Conservation (phyloP, 2,797 vertebrate genomes). For the Xiphophorus birchmanni region DNA sequence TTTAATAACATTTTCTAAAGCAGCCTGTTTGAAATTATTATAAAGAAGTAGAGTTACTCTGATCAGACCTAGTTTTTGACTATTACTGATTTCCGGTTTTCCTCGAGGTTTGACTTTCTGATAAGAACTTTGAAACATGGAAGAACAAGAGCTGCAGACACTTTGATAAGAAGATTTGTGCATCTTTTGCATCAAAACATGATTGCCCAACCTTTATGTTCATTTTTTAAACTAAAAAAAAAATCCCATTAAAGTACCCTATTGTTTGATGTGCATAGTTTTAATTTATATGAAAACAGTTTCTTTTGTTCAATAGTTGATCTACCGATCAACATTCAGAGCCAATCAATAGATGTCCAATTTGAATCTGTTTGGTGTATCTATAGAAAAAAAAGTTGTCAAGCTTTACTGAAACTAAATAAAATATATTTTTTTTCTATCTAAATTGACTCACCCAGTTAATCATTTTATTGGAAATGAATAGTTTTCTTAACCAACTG, state of each 20-base stretch:
- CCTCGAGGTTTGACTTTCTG: neutral
- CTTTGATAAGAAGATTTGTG: neutral
- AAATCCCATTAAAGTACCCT: neutral
- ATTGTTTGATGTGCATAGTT: neutral
- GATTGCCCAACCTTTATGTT: neutral
- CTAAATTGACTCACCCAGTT: slow-evolving; percentile 15
- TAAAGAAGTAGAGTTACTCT: neutral
- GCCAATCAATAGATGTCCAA: neutral
- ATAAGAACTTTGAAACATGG: neutral
- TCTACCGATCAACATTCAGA: neutral
- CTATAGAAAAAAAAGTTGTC: neutral
- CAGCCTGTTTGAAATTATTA: neutral
- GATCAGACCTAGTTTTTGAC: neutral
- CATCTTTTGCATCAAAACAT: neutral
- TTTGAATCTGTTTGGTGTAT: neutral
- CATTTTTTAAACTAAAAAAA: neutral
- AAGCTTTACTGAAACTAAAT: neutral
- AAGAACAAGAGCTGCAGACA: neutral
- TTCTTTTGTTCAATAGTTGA: neutral
- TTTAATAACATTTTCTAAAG: neutral
- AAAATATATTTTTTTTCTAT: neutral
- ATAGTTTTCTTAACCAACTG: slow-evolving; percentile 28
- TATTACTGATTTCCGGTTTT: neutral
- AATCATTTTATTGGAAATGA: slow-evolving; percentile 30
- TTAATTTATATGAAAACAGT: neutral